Base-by-base conservation (phyloP, 2,113 vertebrate species). In the Corythoichthys intestinalis region DNA sequence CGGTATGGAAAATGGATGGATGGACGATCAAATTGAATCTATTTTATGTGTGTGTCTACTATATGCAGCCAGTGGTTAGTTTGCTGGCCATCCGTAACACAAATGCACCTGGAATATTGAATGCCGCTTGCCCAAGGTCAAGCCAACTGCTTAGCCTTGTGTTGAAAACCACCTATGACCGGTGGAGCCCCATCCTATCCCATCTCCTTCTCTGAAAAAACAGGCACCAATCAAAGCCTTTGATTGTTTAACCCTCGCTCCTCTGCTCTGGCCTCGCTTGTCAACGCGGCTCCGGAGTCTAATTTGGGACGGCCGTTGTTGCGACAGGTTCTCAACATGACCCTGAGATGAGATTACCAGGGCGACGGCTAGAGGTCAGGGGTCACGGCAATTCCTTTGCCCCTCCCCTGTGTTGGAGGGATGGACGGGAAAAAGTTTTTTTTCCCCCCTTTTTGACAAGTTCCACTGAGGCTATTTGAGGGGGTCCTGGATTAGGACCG, bases 281-380 rank as follows among this genome's bases (percentile, higher is more conserved):
- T 66, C 80, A 53, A 53, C 37, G 13, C 69, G 70, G 85, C 86
- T 90, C 85, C 83, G 83, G 75, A 85, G 85, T 84, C 86, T 86
- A 86, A 89, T 87, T 90, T 83, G 79, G 71, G 76, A 81, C 13
- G 82, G 81, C 46, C 80, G 80, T 82, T 80, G 85, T 78, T 62
- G 64, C 83, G 75, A 85, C 83, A 83, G 80, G 77, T 85, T 86
- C 84, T 83, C 77, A 82, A 65, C 77, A 77, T 66, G 82, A 49
- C 75, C 73, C 68, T 28, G 9, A 54, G 66, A 70, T 77, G 65
- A 86, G 78, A 88, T 81, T 81, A 87, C 58, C 72, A 53, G 64
- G 70, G 75, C 17, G 73, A 83, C 83, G 79, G 82, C 72, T 60
- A 41, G 49, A 64, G 83, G 73, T 77, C 74, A 80, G 47, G 65